Percentiles rank a stretch among this genome's conserved stretches.
phyloP scores from a whole-genome alignment of 64 coral and sea anemone genomes.

The Cladopsammia gracilis region DNA sequence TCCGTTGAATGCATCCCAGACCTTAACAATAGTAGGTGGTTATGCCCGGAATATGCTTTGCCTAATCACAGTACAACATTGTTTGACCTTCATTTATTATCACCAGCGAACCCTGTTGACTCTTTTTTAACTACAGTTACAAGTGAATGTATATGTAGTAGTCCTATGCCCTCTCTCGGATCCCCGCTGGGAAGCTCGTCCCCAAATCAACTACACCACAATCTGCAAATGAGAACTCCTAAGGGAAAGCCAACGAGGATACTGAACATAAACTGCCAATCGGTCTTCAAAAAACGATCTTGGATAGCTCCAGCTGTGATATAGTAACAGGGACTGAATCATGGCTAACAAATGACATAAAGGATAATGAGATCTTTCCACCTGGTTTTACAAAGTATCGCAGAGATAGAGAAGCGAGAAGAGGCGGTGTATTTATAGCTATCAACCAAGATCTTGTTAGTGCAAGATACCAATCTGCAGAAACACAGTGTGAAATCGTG shows the following conservation, averaged over 20 bases:
- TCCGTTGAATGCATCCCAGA: neutral
- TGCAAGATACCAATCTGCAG: slow-evolving; percentile 10
- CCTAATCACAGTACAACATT: no score
- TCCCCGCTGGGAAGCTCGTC: no score
- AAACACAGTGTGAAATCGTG: neutral
- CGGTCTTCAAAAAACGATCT: neutral
- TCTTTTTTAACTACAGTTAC: no score
- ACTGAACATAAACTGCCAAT: no score
- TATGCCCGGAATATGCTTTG: no score
- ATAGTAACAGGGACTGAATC: slow-evolving; percentile 53
- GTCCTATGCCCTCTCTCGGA: neutral
- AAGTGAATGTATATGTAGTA: neutral
- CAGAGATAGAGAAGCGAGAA: neutral
- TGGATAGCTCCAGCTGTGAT: neutral
- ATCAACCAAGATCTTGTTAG: neutral
- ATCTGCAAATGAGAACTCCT: no score
- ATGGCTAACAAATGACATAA: neutral
- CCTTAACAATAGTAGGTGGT: no score
- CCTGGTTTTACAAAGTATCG: neutral
- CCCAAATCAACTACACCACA: no score
- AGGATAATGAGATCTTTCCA: slow-evolving; percentile 22
- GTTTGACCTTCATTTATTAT: no score
- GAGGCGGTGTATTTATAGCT: neutral
- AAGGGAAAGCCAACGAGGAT: no score
- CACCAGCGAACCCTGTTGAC: no score